Percentiles rank a stretch among this genome's conserved stretches.
Conservation (phyloP, 2,113 vertebrate species). For the Sapayoa aenigma region DNA sequence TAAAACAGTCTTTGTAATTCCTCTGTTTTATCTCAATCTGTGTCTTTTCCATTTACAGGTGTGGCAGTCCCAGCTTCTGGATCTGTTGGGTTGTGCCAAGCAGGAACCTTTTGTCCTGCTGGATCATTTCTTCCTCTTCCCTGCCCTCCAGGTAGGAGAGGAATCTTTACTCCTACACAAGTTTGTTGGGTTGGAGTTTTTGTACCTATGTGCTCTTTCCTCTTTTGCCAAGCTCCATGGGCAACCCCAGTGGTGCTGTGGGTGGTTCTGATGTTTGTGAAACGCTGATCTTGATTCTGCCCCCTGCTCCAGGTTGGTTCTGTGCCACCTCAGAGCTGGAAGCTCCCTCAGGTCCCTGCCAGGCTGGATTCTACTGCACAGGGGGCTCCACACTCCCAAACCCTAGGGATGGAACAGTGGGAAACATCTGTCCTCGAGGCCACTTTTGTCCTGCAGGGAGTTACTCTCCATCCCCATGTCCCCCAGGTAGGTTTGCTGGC, state of each 20-base stretch:
- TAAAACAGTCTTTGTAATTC: neutral
- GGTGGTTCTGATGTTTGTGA: neutral
- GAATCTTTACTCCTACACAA: neutral
- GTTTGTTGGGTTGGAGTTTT: neutral
- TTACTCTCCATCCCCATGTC: conserved; percentile 52
- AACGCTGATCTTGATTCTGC: neutral
- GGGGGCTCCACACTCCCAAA: conserved; percentile 71
- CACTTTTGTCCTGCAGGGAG: conserved; percentile 78
- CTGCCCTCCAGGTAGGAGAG: conserved; percentile 61
- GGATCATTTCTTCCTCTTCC: conserved; percentile 52
- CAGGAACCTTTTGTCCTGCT: conserved; percentile 62
- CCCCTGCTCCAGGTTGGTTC: conserved; percentile 72
- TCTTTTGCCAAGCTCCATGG: neutral
- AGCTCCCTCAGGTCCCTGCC: conserved; percentile 80
- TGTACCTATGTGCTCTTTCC: no score
- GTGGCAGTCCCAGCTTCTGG: neutral
- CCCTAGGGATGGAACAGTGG: conserved; percentile 75
- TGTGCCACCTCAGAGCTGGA: conserved; percentile 79
- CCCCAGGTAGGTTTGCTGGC: conserved; percentile 41
- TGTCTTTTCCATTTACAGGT: neutral
- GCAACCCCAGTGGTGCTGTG: neutral
- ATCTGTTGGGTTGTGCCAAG: conserved; percentile 15
- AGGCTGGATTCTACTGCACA: conserved; percentile 81
- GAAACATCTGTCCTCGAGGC: conserved; percentile 83
- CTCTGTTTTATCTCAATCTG: neutral